Percentiles rank a stretch among this genome's conserved stretches.
Conservation (phyloP, 1,140 invertebrate genomes). For the Drosophila asahinai region DNA sequence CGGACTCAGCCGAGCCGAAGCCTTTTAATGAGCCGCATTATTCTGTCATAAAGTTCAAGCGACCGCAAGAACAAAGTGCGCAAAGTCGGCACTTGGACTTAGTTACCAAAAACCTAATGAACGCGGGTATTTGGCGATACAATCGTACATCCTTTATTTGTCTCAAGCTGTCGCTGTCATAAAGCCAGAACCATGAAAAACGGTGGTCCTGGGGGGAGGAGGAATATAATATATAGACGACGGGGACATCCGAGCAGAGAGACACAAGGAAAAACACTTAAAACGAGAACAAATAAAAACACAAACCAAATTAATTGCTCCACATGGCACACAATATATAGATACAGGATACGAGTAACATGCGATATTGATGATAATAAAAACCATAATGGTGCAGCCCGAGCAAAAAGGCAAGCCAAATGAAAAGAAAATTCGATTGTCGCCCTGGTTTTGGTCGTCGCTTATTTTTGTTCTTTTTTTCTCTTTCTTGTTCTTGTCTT, state of each 20-base stretch:
- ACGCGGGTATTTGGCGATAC: conserved; percentile 19
- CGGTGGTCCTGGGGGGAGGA: conserved; percentile 8
- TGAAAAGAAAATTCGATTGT: conserved; percentile 49
- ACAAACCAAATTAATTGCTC: conserved; percentile 70
- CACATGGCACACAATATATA: conserved; percentile 61
- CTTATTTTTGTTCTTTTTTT: conserved; percentile 1
- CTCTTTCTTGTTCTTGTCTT: conserved; percentile 28
- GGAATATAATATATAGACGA: conserved; percentile 27
- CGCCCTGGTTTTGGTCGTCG: conserved; percentile 11
- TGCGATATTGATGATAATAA: conserved; percentile 81
- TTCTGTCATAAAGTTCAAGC: conserved; percentile 67
- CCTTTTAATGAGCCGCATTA: conserved; percentile 57
- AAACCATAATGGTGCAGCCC: conserved; percentile 68
- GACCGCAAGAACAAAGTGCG: conserved; percentile 67
- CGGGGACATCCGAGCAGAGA: conserved; percentile 1
- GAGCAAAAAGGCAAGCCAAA: conserved; percentile 23
- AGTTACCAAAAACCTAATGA: conserved; percentile 55
- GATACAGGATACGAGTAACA: conserved; percentile 56
- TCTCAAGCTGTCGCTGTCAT: conserved; percentile 74
- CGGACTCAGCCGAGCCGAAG: conserved; percentile 16
- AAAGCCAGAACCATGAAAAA: conserved; percentile 76
- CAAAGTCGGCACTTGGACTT: conserved; percentile 34
- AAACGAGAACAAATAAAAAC: conserved; percentile 71
- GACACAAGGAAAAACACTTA: conserved; percentile 63
- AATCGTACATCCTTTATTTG: conserved; percentile 65